Base-by-base conservation (phyloP, 2,113 vertebrate genomes). In the Ictidomys tridecemlineatus region DNA sequence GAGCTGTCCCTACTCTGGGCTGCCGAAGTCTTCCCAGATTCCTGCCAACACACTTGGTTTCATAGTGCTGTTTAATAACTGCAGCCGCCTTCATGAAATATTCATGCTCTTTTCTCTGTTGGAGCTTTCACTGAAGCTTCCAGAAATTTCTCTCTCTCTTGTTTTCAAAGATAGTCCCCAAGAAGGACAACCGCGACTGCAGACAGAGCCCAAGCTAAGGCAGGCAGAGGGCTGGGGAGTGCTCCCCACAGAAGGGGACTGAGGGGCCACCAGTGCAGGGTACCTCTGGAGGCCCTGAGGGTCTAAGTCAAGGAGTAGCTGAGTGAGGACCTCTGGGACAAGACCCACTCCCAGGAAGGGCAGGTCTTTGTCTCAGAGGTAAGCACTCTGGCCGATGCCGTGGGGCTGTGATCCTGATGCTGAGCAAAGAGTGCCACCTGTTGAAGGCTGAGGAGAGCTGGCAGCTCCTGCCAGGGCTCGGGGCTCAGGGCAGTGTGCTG, bases 361-460 rank as follows among this genome's bases (percentile, higher is more conserved):
- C 63, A 34, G 20, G 17, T 14, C 6, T 65, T 42, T 34, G 16
- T 61, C 58, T 5, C 3, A 3, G 22, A 70, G 89, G 73, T 10
- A 0, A 53, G 79, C 51, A 5, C 42, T 63, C 84, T 3, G 9
- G 82, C 77, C 53, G 2, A 67, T 0, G 1, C 8, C 2, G n/a
- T 42, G 5, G 67, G 4, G 12, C 1, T 5, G 8, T 2, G 37
- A 69, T 3, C 63, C 45, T 0, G 89, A 96, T 11, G 34, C 97
- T 95, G 85, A 90, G 96, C 92, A 34, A 97, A 98, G 92, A 97
- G 70, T 96, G 97, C 97, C 97, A 97, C 97, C 97, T 97, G 97
- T 98, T 97, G 97, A 97, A 73, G 92, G 70, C 94, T 84, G 34
- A 17, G 0, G 42, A 70, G 3, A 95, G 22, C 5, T 0, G 4